A percentile compares a stretch with the other conserved stretches of the same genome.
phyloP scores from a whole-genome alignment of 2,113 vertebrate species.

The Poecile atricapillus region DNA sequence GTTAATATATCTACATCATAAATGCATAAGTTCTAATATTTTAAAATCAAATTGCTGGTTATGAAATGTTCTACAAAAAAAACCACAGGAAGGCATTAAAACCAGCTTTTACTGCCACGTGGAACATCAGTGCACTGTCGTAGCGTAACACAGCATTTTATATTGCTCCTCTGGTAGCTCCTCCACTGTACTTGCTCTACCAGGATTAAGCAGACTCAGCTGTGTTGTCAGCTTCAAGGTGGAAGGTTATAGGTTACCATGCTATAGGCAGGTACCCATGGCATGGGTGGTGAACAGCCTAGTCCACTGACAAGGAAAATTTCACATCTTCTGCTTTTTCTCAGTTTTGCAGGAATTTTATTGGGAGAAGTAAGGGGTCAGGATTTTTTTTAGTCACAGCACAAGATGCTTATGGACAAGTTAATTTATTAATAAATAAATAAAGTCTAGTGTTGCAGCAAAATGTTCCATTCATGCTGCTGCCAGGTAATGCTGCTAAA shows the following conservation, averaged over 20 bases:
- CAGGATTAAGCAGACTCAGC: not conserved
- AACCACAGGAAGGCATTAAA: not conserved
- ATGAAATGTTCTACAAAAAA: not conserved
- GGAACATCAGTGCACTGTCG: not conserved
- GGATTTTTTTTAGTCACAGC: not conserved
- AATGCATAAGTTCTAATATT: not conserved
- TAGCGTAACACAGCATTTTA: not conserved
- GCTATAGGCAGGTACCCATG: rapidly evolving
- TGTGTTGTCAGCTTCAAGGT: not conserved
- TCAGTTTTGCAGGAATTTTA: not conserved
- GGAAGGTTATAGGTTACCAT: too few relatives aligned
- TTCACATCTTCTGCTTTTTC: not conserved
- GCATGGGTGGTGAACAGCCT: not conserved
- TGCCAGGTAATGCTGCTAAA: not conserved
- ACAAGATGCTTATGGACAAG: not conserved
- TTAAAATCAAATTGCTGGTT: not conserved
- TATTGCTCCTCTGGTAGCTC: not conserved
- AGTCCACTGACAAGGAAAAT: not conserved
- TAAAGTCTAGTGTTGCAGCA: not conserved
- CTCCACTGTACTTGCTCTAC: not conserved
- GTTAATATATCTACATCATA: not conserved
- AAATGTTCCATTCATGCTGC: not conserved
- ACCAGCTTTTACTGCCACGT: not conserved
- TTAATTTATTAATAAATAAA: not conserved
- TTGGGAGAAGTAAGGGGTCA: not conserved